Base-by-base conservation (phyloP, 1,140 invertebrate species). In the Odontomachus brunneus region DNA sequence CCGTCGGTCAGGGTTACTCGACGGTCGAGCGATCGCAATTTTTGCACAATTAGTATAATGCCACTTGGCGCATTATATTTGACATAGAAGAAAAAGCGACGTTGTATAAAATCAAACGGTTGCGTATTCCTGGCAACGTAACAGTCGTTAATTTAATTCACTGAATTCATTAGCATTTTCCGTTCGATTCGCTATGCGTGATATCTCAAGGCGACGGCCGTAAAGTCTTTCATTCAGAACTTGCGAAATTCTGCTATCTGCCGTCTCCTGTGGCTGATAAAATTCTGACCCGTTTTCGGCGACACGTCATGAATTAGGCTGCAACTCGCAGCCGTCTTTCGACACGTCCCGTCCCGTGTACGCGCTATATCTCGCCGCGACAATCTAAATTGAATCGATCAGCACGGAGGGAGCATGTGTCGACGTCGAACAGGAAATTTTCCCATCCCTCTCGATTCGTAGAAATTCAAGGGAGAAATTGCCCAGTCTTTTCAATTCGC, bases 211-310 rank as follows among this genome's bases (percentile, higher is more conserved):
- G 67, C n/a, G 38, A 69, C 75, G 22, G 49, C 44, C 78, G 38
- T 73, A 72, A 88, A 85, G 73, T 76, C 19, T 19, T 12, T 19
- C 17, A 14, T 60, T 60, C 3, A 0, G n/a, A 51, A 51, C 57
- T 73, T 74, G 44, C 12, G 53, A 82, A 74, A 82, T 51, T 15
- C n/a, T 38, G n/a, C n/a, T 60, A 44, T 44, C 38, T 44, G 3
- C 48, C 12, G 44, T 24, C 38, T 49, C 67, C 76, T 82, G 80
- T 71, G 82, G 29, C 57, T 55, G 87, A 87, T 87, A 87, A 88
- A 87, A 84, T 84, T 83, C 48, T 83, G 82, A 88, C 82, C 76
- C 80, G 84, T n/a, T 83, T 88, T 89, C 71, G 78, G 57, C 78
- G 78, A 72, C 73, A 72, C 78, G 82, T 82, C 85, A 15, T 44